phyloP scores from a whole-genome alignment of 2,797 vertebrate species.

The Tapera naevia region DNA sequence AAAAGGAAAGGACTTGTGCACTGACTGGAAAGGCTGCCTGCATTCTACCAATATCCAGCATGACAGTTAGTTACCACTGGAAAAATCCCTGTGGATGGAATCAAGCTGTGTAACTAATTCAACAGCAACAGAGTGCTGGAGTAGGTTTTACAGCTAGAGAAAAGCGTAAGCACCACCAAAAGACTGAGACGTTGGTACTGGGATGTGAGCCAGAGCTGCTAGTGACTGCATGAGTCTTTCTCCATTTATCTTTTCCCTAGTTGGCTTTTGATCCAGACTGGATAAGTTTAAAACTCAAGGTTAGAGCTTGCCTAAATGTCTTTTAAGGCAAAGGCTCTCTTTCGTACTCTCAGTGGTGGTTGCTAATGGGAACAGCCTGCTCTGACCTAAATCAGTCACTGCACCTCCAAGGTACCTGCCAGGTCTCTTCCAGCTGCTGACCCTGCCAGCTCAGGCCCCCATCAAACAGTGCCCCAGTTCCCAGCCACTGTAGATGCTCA shows the following conservation, averaged over 20 bases:
- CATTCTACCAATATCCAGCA: not conserved
- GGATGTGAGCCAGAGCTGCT: not conserved
- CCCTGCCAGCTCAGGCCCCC: not conserved
- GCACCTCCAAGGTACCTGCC: not conserved
- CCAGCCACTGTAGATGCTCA: not conserved
- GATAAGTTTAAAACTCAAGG: not conserved
- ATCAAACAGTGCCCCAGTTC: rapidly evolving
- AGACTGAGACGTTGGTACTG: not conserved
- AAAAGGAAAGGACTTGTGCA: not conserved
- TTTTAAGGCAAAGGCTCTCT: not conserved
- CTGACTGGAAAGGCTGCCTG: not conserved
- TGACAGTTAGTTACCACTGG: not conserved
- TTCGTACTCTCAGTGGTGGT: not conserved
- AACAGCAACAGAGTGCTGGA: rapidly evolving
- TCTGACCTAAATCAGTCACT: not conserved
- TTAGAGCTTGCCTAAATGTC: not conserved
- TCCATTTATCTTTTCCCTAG: not conserved
- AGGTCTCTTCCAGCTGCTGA: not conserved
- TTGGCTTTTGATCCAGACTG: not conserved
- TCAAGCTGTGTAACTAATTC: not conserved
- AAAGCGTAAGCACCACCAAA: not conserved
- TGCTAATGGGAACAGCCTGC: not conserved
- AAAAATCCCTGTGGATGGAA: not conserved
- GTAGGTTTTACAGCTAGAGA: not conserved
- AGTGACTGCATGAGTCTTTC: not conserved